Conservation (phyloP, 2,888 invertebrate genomes). For the Liodrosophila aerea region DNA sequence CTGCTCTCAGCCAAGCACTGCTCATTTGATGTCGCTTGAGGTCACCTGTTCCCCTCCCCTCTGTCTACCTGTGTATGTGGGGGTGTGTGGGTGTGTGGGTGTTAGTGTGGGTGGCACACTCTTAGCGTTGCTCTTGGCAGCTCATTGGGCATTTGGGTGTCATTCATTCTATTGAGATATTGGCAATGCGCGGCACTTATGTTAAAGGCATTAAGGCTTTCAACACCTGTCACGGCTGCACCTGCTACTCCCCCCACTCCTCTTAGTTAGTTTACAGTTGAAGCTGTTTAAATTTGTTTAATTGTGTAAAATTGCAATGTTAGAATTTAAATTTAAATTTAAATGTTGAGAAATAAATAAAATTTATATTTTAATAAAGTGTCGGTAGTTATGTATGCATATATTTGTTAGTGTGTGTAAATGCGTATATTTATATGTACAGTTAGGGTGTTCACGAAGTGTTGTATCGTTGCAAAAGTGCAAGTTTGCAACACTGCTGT, state of each 20-base stretch:
- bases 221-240: neutral
- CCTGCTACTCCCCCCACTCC: neutral
- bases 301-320: too few relatives aligned
- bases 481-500: too few relatives aligned
- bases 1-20: slow-evolving; percentile 3
- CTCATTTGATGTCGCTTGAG: slow-evolving; percentile 41
- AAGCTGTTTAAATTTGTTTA: too few relatives aligned
- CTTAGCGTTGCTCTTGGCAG: slow-evolving; percentile 33
- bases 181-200: slow-evolving; percentile 25
- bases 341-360: too few relatives aligned
- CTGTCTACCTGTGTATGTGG: slow-evolving; percentile 3
- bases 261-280: too few relatives aligned
- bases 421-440: too few relatives aligned
- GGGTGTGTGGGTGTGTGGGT: slow-evolving; percentile 1
- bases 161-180: slow-evolving; percentile 61
- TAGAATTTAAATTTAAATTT: too few relatives aligned
- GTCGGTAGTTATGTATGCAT: too few relatives aligned
- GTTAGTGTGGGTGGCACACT: slow-evolving; percentile 21
- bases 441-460: too few relatives aligned
- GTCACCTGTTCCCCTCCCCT: slow-evolving; percentile 47
- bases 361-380: too few relatives aligned
- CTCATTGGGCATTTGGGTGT: slow-evolving; percentile 44
- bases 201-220: neutral
- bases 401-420: too few relatives aligned
- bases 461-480: too few relatives aligned